Evolutionary conservation across 2,113 vertebrate genomes (phyloP).

Genomic region (Laticauda laticaudata): DNA sequence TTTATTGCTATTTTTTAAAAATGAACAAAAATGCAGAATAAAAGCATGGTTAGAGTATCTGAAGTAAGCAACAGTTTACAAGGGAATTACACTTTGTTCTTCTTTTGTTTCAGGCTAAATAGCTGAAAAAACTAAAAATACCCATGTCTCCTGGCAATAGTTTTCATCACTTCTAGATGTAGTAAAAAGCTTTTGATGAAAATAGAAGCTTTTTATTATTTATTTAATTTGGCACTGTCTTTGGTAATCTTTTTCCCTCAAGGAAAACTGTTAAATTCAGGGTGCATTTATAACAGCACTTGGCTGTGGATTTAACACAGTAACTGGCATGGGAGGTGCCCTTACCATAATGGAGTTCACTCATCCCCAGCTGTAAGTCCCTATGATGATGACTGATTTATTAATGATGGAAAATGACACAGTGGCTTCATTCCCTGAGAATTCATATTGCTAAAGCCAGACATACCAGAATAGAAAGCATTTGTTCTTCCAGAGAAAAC

Average conservation of each 20-base stretch:
- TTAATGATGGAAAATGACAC: slow-evolving; percentile 12
- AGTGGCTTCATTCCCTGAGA: slow-evolving; percentile 11
- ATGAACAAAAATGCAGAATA: background rate
- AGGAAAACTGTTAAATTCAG: slow-evolving; percentile 27
- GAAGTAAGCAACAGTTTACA: background rate
- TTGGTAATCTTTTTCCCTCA: slow-evolving; percentile 18
- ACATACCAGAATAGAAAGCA: slow-evolving; percentile 2
- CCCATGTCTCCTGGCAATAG: background rate
- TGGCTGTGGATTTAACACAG: slow-evolving; percentile 25
- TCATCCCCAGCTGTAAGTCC: slow-evolving; percentile 16
- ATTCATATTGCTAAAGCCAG: background rate
- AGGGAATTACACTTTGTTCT: background rate
- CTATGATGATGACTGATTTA: slow-evolving; percentile 28
- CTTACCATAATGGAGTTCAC: slow-evolving; percentile 20
- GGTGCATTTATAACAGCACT: slow-evolving; percentile 19
- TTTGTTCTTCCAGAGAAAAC: background rate
- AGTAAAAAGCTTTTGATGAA: slow-evolving; percentile 14
- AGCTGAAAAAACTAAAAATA: background rate
- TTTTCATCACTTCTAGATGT: background rate
- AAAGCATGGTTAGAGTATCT: background rate
- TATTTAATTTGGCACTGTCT: background rate
- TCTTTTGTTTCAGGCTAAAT: background rate
- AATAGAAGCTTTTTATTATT: background rate
- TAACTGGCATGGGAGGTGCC: slow-evolving; percentile 16
- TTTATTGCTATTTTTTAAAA: background rate